These are phyloP conservation scores for Grallaria varia DNA, from an alignment of 2,113 vertebrate genomes.

Conservation along the genomic window DNA sequence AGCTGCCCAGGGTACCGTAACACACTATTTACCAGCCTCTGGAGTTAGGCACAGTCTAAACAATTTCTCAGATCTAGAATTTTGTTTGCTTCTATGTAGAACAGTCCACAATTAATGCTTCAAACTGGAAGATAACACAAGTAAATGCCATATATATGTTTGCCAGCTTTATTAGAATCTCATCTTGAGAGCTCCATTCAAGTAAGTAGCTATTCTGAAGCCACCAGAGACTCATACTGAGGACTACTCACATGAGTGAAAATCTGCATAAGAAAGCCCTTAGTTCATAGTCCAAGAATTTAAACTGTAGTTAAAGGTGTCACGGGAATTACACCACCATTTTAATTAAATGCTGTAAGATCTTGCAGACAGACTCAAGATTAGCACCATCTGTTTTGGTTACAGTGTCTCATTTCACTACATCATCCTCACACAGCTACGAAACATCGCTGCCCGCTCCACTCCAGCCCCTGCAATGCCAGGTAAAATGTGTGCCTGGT, in stretches of 20 bases:
- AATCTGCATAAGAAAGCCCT: conserved; percentile 53
- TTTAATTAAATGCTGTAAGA: conserved; percentile 71
- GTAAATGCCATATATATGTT: background rate
- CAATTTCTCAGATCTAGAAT: background rate
- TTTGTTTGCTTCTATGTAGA: background rate
- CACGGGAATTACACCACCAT: conserved; percentile 62
- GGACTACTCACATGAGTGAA: conserved; percentile 32
- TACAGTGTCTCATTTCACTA: conserved; percentile 42
- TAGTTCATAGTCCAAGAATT: conserved; percentile 61
- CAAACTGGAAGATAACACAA: background rate
- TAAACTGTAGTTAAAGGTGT: conserved; percentile 59
- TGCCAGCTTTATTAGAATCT: background rate
- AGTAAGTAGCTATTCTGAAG: conserved; percentile 33
- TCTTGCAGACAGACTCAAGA: conserved; percentile 67
- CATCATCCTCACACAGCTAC: conserved; percentile 28
- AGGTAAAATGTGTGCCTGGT: background rate
- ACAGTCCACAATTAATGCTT: background rate
- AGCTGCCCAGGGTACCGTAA: background rate
- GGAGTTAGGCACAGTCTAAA: background rate
- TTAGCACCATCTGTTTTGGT: conserved; percentile 69
- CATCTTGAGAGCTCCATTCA: conserved; percentile 5
- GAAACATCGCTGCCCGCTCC: conserved; percentile 32
- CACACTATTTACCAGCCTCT: background rate
- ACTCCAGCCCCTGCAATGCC: conserved; percentile 24
- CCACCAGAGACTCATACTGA: conserved; percentile 8